Evolutionary conservation across 1,140 invertebrate species (phyloP).

Genomic region (Magallana angulata): DNA sequence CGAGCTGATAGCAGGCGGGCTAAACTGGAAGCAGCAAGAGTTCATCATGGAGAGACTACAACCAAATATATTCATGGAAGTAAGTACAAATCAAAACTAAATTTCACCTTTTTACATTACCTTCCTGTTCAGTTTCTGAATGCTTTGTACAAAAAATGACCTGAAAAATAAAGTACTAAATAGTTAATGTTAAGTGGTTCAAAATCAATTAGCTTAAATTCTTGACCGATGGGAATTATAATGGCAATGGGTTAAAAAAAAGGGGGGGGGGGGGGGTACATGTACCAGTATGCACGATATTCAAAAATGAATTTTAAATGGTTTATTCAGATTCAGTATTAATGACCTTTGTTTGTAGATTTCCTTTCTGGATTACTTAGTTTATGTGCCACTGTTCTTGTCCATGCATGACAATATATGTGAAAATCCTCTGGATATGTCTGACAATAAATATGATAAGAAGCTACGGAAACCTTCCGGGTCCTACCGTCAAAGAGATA

Average conservation of each 20-base stretch:
- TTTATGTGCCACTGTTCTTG: constrained; percentile 76
- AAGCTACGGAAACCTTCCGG: constrained; percentile 60
- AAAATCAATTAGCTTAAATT: too few relatives aligned
- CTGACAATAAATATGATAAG: constrained; percentile 69
- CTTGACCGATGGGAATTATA: too few relatives aligned
- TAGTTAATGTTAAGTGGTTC: too few relatives aligned
- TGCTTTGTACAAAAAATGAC: too few relatives aligned
- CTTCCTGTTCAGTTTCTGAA: too few relatives aligned
- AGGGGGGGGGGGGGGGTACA: too few relatives aligned
- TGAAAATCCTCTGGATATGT: constrained; percentile 76
- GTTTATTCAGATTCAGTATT: too few relatives aligned
- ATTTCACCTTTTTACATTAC: too few relatives aligned
- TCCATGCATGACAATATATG: constrained; percentile 77
- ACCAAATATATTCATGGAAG: constrained; percentile 73
- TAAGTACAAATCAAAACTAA: constrained; percentile 40
- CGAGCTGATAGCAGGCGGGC: constrained; percentile 75
- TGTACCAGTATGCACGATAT: too few relatives aligned
- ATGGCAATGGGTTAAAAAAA: too few relatives aligned
- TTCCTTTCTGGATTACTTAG: constrained; percentile 76
- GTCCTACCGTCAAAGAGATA: constrained; percentile 69
- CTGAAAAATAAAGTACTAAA: too few relatives aligned
- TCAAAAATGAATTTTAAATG: too few relatives aligned
- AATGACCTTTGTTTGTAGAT: constrained; percentile 61
- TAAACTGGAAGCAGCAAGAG: constrained; percentile 76
- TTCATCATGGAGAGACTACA: constrained; percentile 72